phyloP scores from a whole-genome alignment of 2,888 invertebrate species.

The Amphipyra tragopoginis region DNA sequence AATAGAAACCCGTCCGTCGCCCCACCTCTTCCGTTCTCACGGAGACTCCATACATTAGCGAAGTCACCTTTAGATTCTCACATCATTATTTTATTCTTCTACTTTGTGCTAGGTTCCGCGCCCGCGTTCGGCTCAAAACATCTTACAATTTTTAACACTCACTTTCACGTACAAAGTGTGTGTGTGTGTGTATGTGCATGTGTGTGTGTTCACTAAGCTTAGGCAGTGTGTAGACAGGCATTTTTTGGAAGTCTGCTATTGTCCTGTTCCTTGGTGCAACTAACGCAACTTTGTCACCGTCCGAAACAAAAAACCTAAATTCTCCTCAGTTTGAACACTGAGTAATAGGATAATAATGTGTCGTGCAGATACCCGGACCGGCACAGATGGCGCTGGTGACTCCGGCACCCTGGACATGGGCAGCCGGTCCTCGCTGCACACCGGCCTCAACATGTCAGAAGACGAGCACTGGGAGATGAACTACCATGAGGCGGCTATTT shows the following conservation, averaged over 20 bases:
- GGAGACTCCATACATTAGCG: conserved; percentile 12
- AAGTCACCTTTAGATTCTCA: conserved; percentile 17
- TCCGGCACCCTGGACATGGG: conserved; percentile 90
- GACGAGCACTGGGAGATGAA: conserved; percentile 96
- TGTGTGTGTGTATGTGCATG: too few species aligned
- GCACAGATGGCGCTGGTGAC: conserved; percentile 80
- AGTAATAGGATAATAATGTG: conserved; percentile 31
- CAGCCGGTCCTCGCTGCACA: conserved; percentile 91
- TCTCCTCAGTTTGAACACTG: not conserved
- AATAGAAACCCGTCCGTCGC: conserved; percentile 41
- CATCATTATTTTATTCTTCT: conserved; percentile 10
- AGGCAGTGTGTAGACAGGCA: too few species aligned
- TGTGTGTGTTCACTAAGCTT: too few species aligned
- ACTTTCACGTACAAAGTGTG: too few species aligned
- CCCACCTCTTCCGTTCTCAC: conserved; percentile 31
- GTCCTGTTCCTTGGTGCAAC: not conserved
- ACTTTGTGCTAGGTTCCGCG: not conserved
- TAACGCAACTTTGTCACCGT: not conserved
- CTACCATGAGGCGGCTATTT: conserved; percentile 97
- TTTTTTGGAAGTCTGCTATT: too few species aligned
- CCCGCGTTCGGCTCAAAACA: too few species aligned
- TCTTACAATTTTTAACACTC: too few species aligned
- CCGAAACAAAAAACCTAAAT: conserved; percentile 17
- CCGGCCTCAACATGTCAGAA: conserved; percentile 86
- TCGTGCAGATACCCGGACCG: conserved; percentile 76